Evolutionary conservation across 2,888 invertebrate genomes (phyloP).

Genomic region (Tipula unca): DNA sequence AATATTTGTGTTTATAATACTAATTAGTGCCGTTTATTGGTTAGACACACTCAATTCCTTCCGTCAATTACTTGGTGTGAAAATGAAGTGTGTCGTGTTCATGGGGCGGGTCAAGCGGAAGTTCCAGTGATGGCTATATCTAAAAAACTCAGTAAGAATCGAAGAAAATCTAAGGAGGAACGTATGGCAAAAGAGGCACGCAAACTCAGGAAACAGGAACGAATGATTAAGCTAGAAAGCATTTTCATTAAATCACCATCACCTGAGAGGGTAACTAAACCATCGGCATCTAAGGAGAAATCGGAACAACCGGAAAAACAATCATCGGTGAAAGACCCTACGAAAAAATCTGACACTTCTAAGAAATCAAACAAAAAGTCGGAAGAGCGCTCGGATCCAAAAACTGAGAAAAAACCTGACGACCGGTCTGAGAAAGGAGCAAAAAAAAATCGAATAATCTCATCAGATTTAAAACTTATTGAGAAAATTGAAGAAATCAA

Average conservation of each 20-base stretch:
- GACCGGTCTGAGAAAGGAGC: neutral
- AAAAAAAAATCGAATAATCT: neutral
- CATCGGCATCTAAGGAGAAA: neutral
- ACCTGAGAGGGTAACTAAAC: neutral
- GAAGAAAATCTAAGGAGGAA: neutral
- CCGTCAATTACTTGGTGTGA: neutral
- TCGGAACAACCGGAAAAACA: neutral
- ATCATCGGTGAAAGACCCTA: neutral
- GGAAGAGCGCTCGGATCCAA: neutral
- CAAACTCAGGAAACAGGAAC: neutral
- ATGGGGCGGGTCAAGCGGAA: neutral
- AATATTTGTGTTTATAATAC: neutral
- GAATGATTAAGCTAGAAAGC: neutral
- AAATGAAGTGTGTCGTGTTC: neutral
- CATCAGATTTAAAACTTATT: neutral
- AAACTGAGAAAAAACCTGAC: neutral
- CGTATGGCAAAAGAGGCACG: neutral
- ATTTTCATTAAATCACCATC: neutral
- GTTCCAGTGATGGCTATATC: neutral
- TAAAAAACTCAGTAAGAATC: neutral
- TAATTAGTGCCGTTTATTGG: neutral
- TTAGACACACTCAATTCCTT: neutral
- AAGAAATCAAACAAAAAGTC: neutral
- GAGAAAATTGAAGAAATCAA: neutral
- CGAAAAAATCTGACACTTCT: neutral